Evolutionary conservation across 2,888 invertebrate species (phyloP), one percentile per base, ranked within the genome.

Genomic region (Scelioninae gen. 1): DNA sequence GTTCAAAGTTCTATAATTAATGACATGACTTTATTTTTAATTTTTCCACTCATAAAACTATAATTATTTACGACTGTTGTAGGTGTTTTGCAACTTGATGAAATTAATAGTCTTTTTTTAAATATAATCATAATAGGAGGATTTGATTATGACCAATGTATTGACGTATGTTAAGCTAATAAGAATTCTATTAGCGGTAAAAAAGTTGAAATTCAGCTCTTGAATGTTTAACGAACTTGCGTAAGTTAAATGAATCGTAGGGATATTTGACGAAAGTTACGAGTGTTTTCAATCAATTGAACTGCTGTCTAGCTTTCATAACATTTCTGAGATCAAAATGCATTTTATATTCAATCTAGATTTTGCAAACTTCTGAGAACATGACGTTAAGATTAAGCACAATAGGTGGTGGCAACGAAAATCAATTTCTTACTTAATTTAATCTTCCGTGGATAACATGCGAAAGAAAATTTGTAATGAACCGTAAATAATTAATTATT

Each of bases 241-340:
- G 23, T 65, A 65, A 65, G 38, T 65, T 51, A 45, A 65, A 51
- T 23, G 38, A 16, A 38, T 51, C 49, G 62, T 32, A 47, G 47
- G 45, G 31, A 7, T 47, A 47, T 62, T 15, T 15, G 32, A 31
- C 51, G 49, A 51, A 65, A 65, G 31, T 65, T 65, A 51, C 45
- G 38, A 65, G 65, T 65, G 45, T 49, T 65, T 51, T 65, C 65
- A 34, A 65, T 65, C 49, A 51, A 51, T 65, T 65, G 32, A 49
- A 51, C 38, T 47, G 53, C 53, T 66, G 40, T 66, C 51, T 53
- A 53, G 13, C 23, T 53, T 38, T 51, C 66, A 66, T 49, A 53
- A 29, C 66, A 53, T 53, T 53, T 53, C 66, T 53, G n/a, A 66
- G 66, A 66, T 66, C 66, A 66, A 40, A 65, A 16, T 66, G 13